Evolutionary conservation across 2,113 vertebrate genomes (phyloP), one percentile per base, ranked within the genome.

Genomic region (Cebus imitator): DNA sequence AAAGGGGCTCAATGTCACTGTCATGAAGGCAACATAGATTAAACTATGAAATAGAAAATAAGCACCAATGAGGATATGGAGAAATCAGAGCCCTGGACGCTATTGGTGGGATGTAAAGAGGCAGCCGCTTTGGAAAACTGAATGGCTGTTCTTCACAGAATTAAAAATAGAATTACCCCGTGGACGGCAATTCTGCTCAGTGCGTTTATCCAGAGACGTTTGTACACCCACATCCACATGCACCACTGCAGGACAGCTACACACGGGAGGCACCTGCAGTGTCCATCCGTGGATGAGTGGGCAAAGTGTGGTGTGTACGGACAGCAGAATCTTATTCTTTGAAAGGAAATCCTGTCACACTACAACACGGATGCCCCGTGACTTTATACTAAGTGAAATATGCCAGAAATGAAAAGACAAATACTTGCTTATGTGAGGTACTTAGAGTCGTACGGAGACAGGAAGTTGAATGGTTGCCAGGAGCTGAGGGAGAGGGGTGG

Each of bases 281-380:
- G 25, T 30, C 73, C 13, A 14, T 4, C 7, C 3, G 25, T 14
- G 25, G 73, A 4, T 30, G 70, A 25, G 5, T 43, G 70, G 37
- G 23, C 37, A 3, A 40, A 10, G 23, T 23, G 37, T 73, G 40
- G 13, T 43, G 13, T 48, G 1, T 8, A 16, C 14, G 6, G 27
- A 43, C 25, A 2, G 43, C 3, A 0, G 43, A 45, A 17, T 45
- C 7, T 7, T 13, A 11, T 1, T 1, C 40, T 25, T 30, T 20
- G 37, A 21, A 76, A 45, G 73, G 66, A 76, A 45, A 25, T 73
- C 20, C 37, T 4, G n/a, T 37, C 32, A 70, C 1, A 2, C 8
- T 21, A 37, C 68, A n/a, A 4, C 35, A 20, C 4, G 35, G 16
- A 20, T 70, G 68, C 17, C 32, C 66, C 70, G 40, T 40, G 70